phyloP scores from a whole-genome alignment of 2,888 invertebrate species.

The Lamellibrachia columna region DNA sequence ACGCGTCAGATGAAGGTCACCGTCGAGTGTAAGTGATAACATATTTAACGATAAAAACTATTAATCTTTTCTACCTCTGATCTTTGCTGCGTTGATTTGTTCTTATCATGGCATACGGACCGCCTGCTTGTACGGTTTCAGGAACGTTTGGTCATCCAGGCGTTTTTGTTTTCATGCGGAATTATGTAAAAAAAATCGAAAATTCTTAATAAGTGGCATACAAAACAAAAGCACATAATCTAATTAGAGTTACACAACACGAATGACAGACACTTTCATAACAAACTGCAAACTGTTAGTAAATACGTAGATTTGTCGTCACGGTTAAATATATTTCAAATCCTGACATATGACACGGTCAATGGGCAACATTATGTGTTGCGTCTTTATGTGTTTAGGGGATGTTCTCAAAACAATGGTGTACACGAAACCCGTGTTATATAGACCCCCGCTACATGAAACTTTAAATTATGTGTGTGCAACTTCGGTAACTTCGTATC shows the following conservation, averaged over 20 bases:
- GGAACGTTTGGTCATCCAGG: neutral
- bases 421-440: too few relatives aligned
- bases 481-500: too few relatives aligned
- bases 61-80: neutral
- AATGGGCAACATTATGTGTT: too few relatives aligned
- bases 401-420: too few relatives aligned
- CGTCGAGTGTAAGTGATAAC: constrained; percentile 60
- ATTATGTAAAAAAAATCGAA: neutral
- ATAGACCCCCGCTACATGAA: too few relatives aligned
- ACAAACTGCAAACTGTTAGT: neutral
- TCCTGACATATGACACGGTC: too few relatives aligned
- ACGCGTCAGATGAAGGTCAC: constrained; percentile 42
- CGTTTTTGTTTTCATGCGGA: neutral
- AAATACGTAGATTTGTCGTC: neutral
- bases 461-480: too few relatives aligned
- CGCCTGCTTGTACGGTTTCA: neutral
- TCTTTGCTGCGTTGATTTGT: neutral
- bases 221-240: neutral
- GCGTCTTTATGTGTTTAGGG: too few relatives aligned
- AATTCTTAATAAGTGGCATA: neutral
- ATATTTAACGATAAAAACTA: neutral
- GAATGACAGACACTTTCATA: neutral
- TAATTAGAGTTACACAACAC: neutral
- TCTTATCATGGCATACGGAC: neutral
- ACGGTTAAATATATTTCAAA: too few relatives aligned